A percentile compares a stretch with the other conserved stretches of the same genome.
Evolutionary conservation across 2,888 invertebrate genomes (phyloP).

Genomic region (Ectobius pallidus): DNA sequence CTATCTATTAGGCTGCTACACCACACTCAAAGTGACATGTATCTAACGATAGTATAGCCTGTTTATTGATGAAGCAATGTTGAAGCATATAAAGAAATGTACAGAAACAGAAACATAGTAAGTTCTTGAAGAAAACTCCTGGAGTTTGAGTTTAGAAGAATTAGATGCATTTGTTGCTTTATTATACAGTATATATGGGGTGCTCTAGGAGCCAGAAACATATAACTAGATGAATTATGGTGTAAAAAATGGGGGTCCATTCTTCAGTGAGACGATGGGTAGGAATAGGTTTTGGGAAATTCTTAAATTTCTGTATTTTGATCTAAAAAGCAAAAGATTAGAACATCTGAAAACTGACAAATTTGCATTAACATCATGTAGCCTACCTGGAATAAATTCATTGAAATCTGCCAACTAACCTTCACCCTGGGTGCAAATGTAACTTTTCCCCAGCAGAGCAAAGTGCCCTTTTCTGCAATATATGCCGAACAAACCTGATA

Average conservation of each 20-base stretch:
- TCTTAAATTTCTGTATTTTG: background rate
- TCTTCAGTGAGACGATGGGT: background rate
- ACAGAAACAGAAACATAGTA: background rate
- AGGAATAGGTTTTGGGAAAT: background rate
- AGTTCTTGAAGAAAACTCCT: background rate
- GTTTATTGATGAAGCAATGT: background rate
- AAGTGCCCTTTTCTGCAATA: too few species aligned
- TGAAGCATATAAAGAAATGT: background rate
- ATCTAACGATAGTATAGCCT: too few species aligned
- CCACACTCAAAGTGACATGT: background rate
- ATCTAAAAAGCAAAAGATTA: background rate
- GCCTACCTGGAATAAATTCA: background rate
- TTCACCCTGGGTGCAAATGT: background rate
- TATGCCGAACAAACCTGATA: slow-evolving; percentile 49
- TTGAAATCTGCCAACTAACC: background rate
- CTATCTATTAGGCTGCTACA: too few species aligned
- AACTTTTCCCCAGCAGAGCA: too few species aligned
- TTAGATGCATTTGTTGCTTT: too few species aligned
- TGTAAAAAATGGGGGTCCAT: background rate
- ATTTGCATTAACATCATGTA: slow-evolving; percentile 3
- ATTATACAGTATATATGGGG: background rate
- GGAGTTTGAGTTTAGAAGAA: background rate
- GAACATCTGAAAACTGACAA: background rate
- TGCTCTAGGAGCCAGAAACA: background rate
- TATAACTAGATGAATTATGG: background rate